A percentile compares a stretch with the other conserved stretches of the same genome.
phyloP scores from a whole-genome alignment of 2,113 vertebrate genomes.

The Scomber colias region DNA sequence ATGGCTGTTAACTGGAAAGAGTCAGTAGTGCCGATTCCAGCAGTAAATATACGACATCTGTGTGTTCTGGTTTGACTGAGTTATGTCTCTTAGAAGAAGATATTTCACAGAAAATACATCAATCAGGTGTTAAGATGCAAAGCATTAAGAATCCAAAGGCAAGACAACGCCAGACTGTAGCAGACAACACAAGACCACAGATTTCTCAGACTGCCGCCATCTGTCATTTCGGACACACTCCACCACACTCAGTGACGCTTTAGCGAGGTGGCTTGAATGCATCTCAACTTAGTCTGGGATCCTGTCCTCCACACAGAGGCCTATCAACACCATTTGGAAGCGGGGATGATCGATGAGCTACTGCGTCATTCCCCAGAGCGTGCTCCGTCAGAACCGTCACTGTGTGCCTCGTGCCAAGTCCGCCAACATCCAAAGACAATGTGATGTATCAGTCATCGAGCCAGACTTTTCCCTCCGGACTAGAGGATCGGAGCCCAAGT shows the following conservation, averaged over 20 bases:
- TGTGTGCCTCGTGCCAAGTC: conserved; percentile 32
- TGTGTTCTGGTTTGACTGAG: too few species aligned
- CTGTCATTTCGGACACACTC: conserved; percentile 32
- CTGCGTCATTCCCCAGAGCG: conserved; percentile 56
- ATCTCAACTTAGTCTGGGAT: conserved; percentile 45
- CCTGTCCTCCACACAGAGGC: conserved; percentile 45
- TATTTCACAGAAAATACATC: neutral
- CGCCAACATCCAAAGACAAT: conserved; percentile 58
- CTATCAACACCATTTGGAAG: conserved; percentile 52
- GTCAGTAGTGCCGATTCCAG: too few species aligned
- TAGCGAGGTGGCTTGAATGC: conserved; percentile 6
- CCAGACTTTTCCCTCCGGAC: conserved; percentile 31
- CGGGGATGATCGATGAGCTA: conserved; percentile 62
- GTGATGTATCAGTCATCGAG: conserved; percentile 54
- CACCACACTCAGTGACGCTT: conserved; percentile 31
- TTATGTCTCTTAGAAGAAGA: neutral
- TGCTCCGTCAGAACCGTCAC: conserved; percentile 45
- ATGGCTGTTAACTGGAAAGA: too few species aligned
- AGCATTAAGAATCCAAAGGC: conserved; percentile 7
- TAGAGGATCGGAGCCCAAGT: conserved; percentile 40
- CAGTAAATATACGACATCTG: too few species aligned
- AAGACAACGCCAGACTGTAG: neutral
- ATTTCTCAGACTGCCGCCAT: conserved; percentile 32
- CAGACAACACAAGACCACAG: conserved; percentile 17
- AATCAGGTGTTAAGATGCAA: neutral